Evolutionary conservation across 2,797 vertebrate species (phyloP).

Genomic region (Gymnoscopelus braueri): DNA sequence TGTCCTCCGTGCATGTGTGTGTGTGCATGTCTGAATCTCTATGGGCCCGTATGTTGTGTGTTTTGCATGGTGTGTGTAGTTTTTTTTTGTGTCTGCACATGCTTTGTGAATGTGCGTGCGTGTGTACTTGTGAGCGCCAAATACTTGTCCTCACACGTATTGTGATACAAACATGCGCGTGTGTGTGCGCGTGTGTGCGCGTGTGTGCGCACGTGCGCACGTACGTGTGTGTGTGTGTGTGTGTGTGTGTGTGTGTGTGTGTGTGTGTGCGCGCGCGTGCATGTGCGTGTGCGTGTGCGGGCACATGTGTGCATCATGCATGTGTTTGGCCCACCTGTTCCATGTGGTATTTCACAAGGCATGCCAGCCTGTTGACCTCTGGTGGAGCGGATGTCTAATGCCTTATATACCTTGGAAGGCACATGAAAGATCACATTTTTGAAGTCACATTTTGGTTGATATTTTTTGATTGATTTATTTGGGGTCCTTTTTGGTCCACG

Average conservation of each 20-base stretch:
- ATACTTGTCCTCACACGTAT: no score
- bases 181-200: slow-evolving; percentile 3
- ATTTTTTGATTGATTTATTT: no score
- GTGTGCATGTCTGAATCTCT: not conserved
- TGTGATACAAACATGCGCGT: no score
- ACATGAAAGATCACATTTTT: slow-evolving; percentile 20
- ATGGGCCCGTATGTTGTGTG: no score
- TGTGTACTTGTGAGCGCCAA: not conserved
- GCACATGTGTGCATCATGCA: slow-evolving; percentile 17
- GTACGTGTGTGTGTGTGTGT: slow-evolving; percentile 1
- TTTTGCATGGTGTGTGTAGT: no score
- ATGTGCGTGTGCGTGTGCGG: not conserved
- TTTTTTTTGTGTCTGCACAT: no score
- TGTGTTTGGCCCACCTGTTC: slow-evolving; percentile 50
- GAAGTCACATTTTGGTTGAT: not conserved
- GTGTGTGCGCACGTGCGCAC: slow-evolving; percentile 1
- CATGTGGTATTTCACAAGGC: slow-evolving; percentile 15
- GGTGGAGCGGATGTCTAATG: slow-evolving; percentile 17
- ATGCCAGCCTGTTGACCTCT: slow-evolving; percentile 20
- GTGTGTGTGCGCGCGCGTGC: not conserved
- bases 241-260: not conserved
- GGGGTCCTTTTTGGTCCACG: no score
- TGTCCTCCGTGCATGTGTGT: not conserved
- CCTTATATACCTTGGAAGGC: slow-evolving; percentile 3
- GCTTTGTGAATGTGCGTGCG: not conserved